phyloP scores from a whole-genome alignment of 2,113 vertebrate species.

The Machaerirhynchus nigripectus region DNA sequence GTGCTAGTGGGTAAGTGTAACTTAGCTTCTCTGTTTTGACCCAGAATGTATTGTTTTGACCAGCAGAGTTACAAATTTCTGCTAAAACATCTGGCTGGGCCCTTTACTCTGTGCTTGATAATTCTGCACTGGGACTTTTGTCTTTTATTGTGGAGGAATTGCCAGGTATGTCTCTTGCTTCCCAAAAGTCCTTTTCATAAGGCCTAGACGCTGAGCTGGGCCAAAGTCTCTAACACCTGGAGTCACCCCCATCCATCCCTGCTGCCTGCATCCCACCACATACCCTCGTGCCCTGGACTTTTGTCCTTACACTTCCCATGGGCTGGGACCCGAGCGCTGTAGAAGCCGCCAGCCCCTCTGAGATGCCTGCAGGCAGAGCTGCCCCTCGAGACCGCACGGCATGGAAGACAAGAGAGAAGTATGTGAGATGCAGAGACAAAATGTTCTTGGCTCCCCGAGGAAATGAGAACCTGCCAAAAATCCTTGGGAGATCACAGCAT shows the following conservation, averaged over 20 bases:
- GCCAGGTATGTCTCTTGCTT: not conserved
- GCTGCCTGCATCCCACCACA: rapidly evolving
- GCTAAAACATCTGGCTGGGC: rapidly evolving
- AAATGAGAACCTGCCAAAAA: not conserved
- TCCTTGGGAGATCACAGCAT: not conserved
- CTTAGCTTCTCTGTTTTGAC: not conserved
- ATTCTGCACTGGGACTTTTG: not conserved
- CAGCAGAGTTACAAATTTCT: not conserved
- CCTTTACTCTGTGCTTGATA: not conserved
- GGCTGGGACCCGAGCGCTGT: rapidly evolving
- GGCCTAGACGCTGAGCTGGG: not conserved
- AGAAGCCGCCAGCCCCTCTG: not conserved
- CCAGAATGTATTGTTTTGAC: not conserved
- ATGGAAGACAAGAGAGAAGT: not conserved
- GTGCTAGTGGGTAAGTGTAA: no score
- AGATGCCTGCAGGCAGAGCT: not conserved
- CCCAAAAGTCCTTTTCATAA: not conserved
- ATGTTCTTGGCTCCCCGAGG: not conserved
- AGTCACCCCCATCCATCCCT: no score
- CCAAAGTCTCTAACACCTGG: not conserved
- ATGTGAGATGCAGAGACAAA: not conserved
- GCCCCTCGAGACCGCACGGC: rapidly evolving
- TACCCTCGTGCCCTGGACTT: not conserved
- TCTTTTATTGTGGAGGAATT: not conserved
- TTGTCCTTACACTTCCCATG: rapidly evolving